Base-by-base conservation (phyloP, 2,113 vertebrate species). In the Loxodonta africana region DNA sequence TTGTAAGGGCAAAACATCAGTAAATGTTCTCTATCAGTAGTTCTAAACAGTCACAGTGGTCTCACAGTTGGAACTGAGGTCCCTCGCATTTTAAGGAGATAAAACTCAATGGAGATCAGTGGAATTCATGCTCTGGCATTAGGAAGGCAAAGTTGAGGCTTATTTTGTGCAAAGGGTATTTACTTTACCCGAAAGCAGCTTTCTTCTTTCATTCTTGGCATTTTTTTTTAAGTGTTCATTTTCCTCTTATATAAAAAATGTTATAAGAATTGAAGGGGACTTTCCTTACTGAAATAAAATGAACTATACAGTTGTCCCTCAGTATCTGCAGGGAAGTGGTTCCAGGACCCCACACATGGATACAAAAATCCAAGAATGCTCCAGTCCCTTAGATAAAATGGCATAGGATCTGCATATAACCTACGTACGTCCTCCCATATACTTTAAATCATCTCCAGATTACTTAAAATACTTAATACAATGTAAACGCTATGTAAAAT, bases 1-100 rank as follows among this genome's bases (percentile, higher is more conserved):
- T 48, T 88, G 81, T 82, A 90, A 95, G 67, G 88, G 88, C 2
- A 83, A 93, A 73, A 95, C 28, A 93, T 76, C 21, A n/a, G 71
- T 74, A 57, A 30, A n/a, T 33, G 11, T 87, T 73, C 65, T 37
- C 37, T 73, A 5, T 96, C 96, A 97, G 97, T 97, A 97, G 97
- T 95, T 91, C 82, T 73, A 67, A 91, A 53, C 10, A 25, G 51
- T 48, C 77, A 84, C 84, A 97, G 92, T 77, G 71, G 89, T 95
- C 86, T 83, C 83, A 30, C 65, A 41, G 51, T 17, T 48, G 84
- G 76, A 85, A 51, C 21, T 2, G 88, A 95, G 65, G 90, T 84
- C 83, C 85, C 65, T 73, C 46, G 69, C 65, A 78, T 88, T 80
- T 80, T 76, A 71, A 90, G 77, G 74, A 90, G 46, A 86, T 30